Evolutionary conservation across 1,140 invertebrate species (phyloP), one percentile per base, ranked within the genome.

Genomic region (Drosophila tani): DNA sequence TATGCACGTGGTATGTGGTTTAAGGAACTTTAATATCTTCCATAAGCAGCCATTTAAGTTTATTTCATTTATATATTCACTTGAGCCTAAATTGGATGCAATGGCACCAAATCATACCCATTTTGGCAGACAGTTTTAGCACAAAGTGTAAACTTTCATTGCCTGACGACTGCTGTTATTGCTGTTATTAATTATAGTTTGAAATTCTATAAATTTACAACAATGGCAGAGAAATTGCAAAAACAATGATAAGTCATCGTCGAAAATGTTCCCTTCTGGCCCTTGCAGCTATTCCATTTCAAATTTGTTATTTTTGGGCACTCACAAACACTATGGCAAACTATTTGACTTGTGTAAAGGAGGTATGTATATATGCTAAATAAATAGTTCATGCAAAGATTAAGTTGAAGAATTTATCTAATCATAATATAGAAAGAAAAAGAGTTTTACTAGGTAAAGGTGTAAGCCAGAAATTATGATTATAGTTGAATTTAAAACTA

Each of bases 201-300:
- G 68, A 74, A 87, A 87, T 86, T 86, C 82, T 82, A 82, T 82
- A 86, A 86, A 76, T 79, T 81, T 75, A 68, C 75, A 81, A 75
- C 60, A 75, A 81, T 62, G 35, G n/a, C 53, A 38, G 24, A 32
- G 38, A 56, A 67, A 24, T 55, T 27, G 35, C 65, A 67, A 29
- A 40, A 78, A 58, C 56, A 58, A 67, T 27, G 47, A 68, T 38
- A 56, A 46, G 56, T 21, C 50, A 55, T 32, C 21, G 24, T 32
- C 4, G 56, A 32, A 40, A 40, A 46, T 24, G 15, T 24, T 57
- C 7, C 8, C 40, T 27, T 41, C 7, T 29, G 41, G 38, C n/a
- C 21, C 35, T 7, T 9, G 14, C 11, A 68, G 24, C n/a, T 66
- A 19, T 66, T 67, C 32, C 19, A 65, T 19, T 21, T 19, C 24